Evolutionary conservation across 2,888 invertebrate genomes (phyloP).

Genomic region (Pinctada fucata): DNA sequence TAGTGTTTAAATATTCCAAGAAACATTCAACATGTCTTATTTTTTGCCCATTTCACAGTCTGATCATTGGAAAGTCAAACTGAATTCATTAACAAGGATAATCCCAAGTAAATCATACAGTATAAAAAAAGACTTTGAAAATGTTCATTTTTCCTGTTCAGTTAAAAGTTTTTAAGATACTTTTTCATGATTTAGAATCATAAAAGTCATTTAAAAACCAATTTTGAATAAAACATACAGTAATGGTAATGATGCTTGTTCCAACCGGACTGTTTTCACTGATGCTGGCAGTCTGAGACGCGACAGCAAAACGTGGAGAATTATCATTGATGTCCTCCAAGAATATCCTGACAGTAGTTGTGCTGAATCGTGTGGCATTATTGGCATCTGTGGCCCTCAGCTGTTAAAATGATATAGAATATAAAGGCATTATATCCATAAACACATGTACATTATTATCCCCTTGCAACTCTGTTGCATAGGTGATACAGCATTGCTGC

Average conservation of each 20-base stretch:
- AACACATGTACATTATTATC: not conserved
- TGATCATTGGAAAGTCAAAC: too few relatives aligned
- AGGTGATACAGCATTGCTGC: too few relatives aligned
- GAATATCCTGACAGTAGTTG: conserved; percentile 40
- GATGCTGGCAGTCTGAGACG: conserved; percentile 22
- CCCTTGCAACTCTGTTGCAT: not conserved
- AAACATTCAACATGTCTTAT: too few relatives aligned
- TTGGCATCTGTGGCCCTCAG: conserved; percentile 42
- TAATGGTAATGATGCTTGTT: conserved; percentile 31
- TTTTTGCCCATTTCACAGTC: too few relatives aligned
- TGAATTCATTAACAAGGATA: too few relatives aligned
- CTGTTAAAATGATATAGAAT: conserved; percentile 35
- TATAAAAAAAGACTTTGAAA: too few relatives aligned
- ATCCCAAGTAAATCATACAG: too few relatives aligned
- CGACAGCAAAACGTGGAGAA: conserved; percentile 40
- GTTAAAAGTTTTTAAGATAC: too few relatives aligned
- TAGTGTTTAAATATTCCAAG: too few relatives aligned
- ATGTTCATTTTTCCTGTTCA: too few relatives aligned
- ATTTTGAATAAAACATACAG: conserved; percentile 32
- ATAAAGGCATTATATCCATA: not conserved
- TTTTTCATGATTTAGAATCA: too few relatives aligned
- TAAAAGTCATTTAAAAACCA: too few relatives aligned
- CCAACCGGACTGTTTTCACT: conserved; percentile 33
- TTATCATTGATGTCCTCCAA: conserved; percentile 50
- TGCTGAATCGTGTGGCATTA: conserved; percentile 18